Evolutionary conservation across 2,113 vertebrate species (phyloP).

Genomic region (Tricholaema leucomelas): DNA sequence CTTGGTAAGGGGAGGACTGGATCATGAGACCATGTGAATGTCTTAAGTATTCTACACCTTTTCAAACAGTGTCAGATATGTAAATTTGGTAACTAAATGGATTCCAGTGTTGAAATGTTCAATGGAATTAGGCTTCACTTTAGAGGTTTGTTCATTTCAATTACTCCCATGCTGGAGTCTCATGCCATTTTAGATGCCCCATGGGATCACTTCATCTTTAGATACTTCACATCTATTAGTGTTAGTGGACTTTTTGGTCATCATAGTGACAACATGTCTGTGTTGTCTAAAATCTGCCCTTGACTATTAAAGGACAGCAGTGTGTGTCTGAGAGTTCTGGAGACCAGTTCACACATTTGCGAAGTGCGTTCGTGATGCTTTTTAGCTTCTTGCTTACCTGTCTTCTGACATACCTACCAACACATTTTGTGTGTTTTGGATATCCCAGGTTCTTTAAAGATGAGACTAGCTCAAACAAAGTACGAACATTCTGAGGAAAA

Average conservation of each 20-base stretch:
- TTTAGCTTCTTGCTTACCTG: neutral
- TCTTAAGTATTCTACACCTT: too few relatives aligned
- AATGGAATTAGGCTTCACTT: neutral
- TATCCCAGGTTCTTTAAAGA: neutral
- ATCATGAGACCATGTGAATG: too few relatives aligned
- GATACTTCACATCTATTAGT: neutral
- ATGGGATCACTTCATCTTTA: neutral
- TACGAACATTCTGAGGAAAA: too few relatives aligned
- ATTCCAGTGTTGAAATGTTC: neutral
- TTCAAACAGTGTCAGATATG: neutral
- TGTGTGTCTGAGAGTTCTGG: neutral
- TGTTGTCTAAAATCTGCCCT: neutral
- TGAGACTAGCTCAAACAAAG: neutral
- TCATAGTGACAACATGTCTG: neutral
- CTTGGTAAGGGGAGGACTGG: too few relatives aligned
- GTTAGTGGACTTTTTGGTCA: neutral
- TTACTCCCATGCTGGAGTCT: neutral
- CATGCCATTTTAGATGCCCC: neutral
- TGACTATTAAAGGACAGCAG: neutral
- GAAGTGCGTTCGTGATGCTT: neutral
- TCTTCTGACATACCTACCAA: neutral
- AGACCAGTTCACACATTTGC: neutral
- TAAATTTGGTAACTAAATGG: neutral
- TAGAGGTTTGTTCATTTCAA: neutral
- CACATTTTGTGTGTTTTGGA: neutral